phyloP scores from a whole-genome alignment of 2,113 vertebrate species.

The Hypanus sabinus region DNA sequence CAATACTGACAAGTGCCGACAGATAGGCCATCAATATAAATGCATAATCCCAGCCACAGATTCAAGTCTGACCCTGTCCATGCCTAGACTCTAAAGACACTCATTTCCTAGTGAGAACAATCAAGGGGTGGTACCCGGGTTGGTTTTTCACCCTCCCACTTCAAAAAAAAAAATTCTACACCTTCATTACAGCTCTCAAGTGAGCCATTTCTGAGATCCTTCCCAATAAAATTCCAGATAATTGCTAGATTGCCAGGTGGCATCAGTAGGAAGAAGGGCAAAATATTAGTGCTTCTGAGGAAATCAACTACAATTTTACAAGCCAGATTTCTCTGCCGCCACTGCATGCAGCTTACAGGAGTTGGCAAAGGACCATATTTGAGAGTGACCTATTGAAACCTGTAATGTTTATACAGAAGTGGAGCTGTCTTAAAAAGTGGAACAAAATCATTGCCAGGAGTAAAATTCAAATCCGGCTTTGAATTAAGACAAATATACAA shows the following conservation, averaged over 20 bases:
- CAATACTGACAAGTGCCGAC: too few species aligned
- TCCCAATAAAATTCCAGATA: not conserved
- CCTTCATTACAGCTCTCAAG: not conserved
- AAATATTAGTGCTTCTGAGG: not conserved
- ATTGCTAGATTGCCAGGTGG: not conserved
- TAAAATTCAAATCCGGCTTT: slow-evolving; percentile 25
- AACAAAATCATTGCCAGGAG: not conserved
- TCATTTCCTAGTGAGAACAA: not conserved
- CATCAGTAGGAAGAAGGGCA: not conserved
- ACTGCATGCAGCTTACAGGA: not conserved
- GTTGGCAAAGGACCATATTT: not conserved
- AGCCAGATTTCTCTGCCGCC: not conserved
- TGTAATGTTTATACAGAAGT: slow-evolving; percentile 27
- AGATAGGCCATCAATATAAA: too few species aligned
- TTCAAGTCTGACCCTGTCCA: not conserved
- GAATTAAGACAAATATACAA: slow-evolving; percentile 17
- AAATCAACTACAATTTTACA: not conserved
- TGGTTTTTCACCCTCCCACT: not conserved
- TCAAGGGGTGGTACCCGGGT: not conserved
- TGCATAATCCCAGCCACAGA: not conserved
- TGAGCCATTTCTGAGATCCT: not conserved
- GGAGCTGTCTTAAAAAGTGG: slow-evolving; percentile 13
- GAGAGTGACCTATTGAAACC: not conserved
- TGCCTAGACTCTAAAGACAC: not conserved
- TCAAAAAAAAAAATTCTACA: not conserved